A percentile compares a stretch with the other conserved stretches of the same genome.
These are phyloP conservation scores for Campoplex nolae DNA, from an alignment of 2,888 invertebrate species.

Conservation along the genomic window DNA sequence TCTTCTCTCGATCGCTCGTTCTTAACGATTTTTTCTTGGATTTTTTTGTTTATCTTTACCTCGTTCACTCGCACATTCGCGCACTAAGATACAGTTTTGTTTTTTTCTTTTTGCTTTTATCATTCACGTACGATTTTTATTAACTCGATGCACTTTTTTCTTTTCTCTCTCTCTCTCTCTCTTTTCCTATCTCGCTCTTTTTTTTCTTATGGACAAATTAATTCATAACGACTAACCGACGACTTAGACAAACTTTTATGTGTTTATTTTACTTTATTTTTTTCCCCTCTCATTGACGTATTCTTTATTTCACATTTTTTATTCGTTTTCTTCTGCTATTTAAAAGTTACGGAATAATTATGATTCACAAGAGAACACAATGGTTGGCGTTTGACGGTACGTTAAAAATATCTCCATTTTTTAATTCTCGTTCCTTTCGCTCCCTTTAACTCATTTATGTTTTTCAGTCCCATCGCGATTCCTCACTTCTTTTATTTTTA, in stretches of 20 bases:
- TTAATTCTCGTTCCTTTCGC: not conserved
- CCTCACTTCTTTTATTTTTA: constrained; percentile 32
- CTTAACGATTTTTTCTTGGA: constrained; percentile 30
- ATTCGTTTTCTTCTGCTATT: constrained; percentile 67
- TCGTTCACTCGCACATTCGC: constrained; percentile 61
- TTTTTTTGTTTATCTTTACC: constrained; percentile 66
- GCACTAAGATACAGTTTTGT: constrained; percentile 36
- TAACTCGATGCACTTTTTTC: constrained; percentile 3
- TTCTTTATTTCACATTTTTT: constrained; percentile 31
- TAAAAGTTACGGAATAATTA: constrained; percentile 81
- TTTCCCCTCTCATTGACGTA: constrained; percentile 30
- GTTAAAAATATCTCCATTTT: constrained; percentile 77
- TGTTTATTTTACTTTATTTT: constrained; percentile 66
- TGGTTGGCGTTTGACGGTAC: constrained; percentile 80
- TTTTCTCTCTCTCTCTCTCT: not conserved
- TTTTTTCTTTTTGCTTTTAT: not conserved
- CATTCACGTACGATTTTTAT: not conserved
- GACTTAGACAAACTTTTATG: constrained; percentile 76
- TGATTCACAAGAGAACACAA: constrained; percentile 82
- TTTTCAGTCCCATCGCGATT: not conserved
- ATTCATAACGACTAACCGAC: constrained; percentile 80
- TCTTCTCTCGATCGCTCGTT: constrained; percentile 44
- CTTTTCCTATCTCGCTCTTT: constrained; percentile 60
- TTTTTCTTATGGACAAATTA: constrained; percentile 74
- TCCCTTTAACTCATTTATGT: not conserved